Evolutionary conservation across 1,140 invertebrate genomes (phyloP).

Genomic region (Papilio helenus): DNA sequence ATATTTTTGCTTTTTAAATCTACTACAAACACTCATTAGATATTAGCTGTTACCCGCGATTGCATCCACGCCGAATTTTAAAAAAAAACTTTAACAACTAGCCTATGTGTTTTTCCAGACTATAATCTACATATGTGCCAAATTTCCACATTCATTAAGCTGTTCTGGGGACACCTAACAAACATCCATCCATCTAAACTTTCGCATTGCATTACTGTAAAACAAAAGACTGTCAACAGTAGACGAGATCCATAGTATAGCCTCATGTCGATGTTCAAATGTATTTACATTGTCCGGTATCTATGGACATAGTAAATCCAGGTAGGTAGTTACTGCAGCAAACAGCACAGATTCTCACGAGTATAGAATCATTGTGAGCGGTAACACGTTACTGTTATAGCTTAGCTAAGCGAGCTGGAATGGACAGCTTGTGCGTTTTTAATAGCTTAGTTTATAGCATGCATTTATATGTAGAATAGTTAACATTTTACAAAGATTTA

Average conservation of each 20-base stretch:
- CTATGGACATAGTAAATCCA: background rate
- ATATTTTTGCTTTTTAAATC: background rate
- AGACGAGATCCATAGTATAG: background rate
- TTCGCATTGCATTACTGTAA: too few relatives aligned
- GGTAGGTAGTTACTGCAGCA: background rate
- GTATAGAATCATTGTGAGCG: background rate
- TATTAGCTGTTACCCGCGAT: too few relatives aligned
- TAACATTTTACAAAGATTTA: background rate
- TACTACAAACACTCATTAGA: too few relatives aligned
- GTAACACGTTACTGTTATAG: slow-evolving; percentile 5
- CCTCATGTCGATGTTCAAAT: background rate
- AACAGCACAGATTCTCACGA: background rate
- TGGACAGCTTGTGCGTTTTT: slow-evolving; percentile 1
- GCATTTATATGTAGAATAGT: background rate
- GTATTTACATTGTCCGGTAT: background rate
- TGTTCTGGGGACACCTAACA: too few relatives aligned
- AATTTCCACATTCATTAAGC: too few relatives aligned
- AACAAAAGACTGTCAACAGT: background rate
- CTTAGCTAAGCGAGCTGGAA: background rate
- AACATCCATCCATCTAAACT: too few relatives aligned
- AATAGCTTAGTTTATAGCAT: background rate
- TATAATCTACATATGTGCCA: too few relatives aligned
- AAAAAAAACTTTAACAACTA: too few relatives aligned
- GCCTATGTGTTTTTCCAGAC: too few relatives aligned
- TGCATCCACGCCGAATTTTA: too few relatives aligned